These are phyloP conservation scores for Thereva unica DNA, from an alignment of 2,888 invertebrate species.

Conservation along the genomic window DNA sequence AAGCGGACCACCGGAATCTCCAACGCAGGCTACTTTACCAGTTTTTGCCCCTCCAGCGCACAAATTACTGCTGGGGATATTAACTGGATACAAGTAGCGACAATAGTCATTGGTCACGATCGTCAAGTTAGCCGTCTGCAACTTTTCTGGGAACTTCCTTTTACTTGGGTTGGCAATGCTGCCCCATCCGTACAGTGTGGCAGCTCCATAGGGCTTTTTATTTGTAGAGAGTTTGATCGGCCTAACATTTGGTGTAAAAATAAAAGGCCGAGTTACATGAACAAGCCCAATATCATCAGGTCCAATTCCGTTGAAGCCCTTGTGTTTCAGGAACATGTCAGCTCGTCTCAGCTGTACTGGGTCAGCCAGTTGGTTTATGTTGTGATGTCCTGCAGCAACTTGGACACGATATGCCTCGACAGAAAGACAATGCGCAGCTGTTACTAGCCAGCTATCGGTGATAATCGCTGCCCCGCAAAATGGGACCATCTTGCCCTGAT, in stretches of 20 bases:
- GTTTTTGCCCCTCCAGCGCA: conserved; percentile 38
- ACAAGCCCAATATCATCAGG: conserved; percentile 41
- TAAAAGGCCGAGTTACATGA: conserved; percentile 36
- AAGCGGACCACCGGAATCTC: conserved; percentile 45
- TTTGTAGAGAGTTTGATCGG: conserved; percentile 25
- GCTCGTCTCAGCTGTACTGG: conserved; percentile 26
- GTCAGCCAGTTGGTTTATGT: conserved; percentile 9
- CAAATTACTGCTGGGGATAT: conserved; percentile 36
- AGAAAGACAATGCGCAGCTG: conserved; percentile 42
- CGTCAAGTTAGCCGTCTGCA: conserved; percentile 38
- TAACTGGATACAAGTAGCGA: conserved; percentile 18
- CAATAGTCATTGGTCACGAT: conserved; percentile 35
- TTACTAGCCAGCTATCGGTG: conserved; percentile 39
- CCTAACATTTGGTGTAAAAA: conserved; percentile 32
- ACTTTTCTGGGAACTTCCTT: conserved; percentile 31
- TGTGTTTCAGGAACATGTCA: conserved; percentile 30
- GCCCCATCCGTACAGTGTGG: conserved; percentile 42
- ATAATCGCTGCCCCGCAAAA: conserved; percentile 41
- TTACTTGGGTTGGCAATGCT: conserved; percentile 25
- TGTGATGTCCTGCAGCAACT: conserved; percentile 35
- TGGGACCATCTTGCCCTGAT: conserved; percentile 13
- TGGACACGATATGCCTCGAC: conserved; percentile 30
- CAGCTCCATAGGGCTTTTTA: conserved; percentile 25
- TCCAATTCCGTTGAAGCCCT: conserved; percentile 36
- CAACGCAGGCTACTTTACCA: conserved; percentile 41